Evolutionary conservation across 2,113 vertebrate genomes (phyloP).

Genomic region (Hemiscyllium ocellatum): DNA sequence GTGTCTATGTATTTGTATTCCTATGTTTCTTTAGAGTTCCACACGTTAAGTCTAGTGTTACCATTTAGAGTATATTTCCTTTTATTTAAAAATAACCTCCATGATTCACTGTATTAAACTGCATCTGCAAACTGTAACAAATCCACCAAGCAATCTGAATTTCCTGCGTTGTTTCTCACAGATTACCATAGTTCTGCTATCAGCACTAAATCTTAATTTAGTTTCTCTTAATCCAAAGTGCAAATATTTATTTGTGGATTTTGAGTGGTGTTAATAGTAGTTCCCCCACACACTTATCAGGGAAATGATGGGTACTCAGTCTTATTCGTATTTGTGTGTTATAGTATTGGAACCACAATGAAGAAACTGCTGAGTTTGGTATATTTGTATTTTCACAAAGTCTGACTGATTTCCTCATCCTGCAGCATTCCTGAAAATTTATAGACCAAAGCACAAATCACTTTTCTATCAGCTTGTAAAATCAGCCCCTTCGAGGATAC

Average conservation of each 20-base stretch:
- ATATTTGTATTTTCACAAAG: not conserved
- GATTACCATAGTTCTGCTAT: not conserved
- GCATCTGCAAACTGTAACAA: not conserved
- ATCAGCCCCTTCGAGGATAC: not conserved
- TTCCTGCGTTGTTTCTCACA: not conserved
- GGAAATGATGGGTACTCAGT: not conserved
- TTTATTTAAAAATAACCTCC: not conserved
- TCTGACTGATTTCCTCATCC: not conserved
- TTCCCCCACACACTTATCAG: not conserved
- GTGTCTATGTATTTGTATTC: not conserved
- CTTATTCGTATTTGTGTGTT: not conserved
- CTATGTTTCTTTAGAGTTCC: not conserved
- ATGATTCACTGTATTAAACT: not conserved
- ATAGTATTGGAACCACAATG: not conserved
- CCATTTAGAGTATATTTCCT: not conserved
- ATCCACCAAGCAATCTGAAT: not conserved
- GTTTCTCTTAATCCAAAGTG: not conserved
- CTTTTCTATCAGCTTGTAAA: not conserved
- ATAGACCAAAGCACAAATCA: conserved; percentile 12
- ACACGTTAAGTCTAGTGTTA: not conserved
- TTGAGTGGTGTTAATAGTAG: not conserved
- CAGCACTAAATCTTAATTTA: not conserved
- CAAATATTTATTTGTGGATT: not conserved
- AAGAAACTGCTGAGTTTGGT: not conserved
- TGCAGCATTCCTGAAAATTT: conserved; percentile 17